These are phyloP conservation scores for Agraylea sexmaculata DNA, from an alignment of 1,140 invertebrate species.

Conservation along the genomic window DNA sequence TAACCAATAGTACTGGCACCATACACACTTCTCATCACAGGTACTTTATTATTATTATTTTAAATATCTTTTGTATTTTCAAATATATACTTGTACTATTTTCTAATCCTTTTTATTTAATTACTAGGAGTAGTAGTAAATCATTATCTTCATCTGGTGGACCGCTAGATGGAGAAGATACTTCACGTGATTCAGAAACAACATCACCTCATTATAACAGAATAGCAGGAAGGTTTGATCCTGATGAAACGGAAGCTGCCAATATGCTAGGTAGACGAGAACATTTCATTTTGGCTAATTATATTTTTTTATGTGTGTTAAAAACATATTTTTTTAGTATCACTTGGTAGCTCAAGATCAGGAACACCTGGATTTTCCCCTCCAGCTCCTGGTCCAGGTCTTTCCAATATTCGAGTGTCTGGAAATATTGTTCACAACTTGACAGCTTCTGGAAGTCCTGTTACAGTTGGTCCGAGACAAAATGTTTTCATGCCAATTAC, in stretches of 20 bases:
- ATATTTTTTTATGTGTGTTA: neutral
- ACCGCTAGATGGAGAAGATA: slow-evolving; percentile 71
- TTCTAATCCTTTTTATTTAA: neutral
- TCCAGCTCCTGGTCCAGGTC: slow-evolving; percentile 44
- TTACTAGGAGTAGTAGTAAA: slow-evolving; percentile 36
- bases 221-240: slow-evolving; percentile 69
- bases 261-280: slow-evolving; percentile 75
- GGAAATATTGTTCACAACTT: no score
- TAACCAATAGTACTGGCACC: slow-evolving; percentile 30
- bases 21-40: slow-evolving; percentile 29
- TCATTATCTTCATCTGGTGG: slow-evolving; percentile 37
- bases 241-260: slow-evolving; percentile 91
- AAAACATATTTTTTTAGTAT: slow-evolving; percentile 46
- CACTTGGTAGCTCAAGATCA: slow-evolving; percentile 81
- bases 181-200: slow-evolving; percentile 77
- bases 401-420: slow-evolving; percentile 23
- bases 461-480: slow-evolving; percentile 49
- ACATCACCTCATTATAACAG: slow-evolving; percentile 66
- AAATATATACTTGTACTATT: neutral
- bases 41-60: slow-evolving; percentile 3
- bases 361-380: slow-evolving; percentile 79
- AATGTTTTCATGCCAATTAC: slow-evolving; percentile 82
- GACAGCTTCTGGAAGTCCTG: slow-evolving; percentile 28
- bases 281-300: no score
- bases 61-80: neutral